phyloP scores from a whole-genome alignment of 2,888 invertebrate species.

The Epirrhoe tristata region DNA sequence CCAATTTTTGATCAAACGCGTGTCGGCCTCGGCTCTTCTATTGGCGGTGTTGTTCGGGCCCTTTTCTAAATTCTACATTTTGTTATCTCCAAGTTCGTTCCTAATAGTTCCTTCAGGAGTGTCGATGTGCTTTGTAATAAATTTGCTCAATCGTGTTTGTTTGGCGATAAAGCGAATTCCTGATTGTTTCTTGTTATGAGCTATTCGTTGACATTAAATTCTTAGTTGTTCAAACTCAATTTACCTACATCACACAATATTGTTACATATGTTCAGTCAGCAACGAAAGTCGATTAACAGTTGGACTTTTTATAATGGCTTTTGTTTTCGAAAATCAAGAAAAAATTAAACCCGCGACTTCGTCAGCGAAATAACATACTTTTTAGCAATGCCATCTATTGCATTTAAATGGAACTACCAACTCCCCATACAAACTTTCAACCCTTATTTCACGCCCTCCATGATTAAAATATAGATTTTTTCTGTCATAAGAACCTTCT shows the following conservation, averaged over 20 bases:
- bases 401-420: too few relatives aligned
- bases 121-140: slow-evolving; percentile 72
- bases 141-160: slow-evolving; percentile 78
- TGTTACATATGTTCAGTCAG: slow-evolving; percentile 66
- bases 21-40: slow-evolving; percentile 38
- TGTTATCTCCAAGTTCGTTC: slow-evolving; percentile 77
- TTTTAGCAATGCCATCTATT: too few relatives aligned
- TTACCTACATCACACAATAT: slow-evolving; percentile 43
- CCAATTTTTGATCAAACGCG: slow-evolving; percentile 36
- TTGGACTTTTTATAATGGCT: too few relatives aligned
- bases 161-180: slow-evolving; percentile 62
- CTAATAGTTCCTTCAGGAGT: slow-evolving; percentile 73
- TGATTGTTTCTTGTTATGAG: slow-evolving; percentile 53
- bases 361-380: too few relatives aligned
- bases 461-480: too few relatives aligned
- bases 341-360: too few relatives aligned
- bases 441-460: too few relatives aligned
- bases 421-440: too few relatives aligned
- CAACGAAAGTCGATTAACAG: too few relatives aligned
- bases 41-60: slow-evolving; percentile 46
- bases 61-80: slow-evolving; percentile 69
- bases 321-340: too few relatives aligned
- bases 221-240: slow-evolving; percentile 45
- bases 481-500: too few relatives aligned
- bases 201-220: slow-evolving; percentile 44